These are phyloP conservation scores for Ommatoiulus sabulosus DNA, from an alignment of 2,888 invertebrate species.

Conservation along the genomic window DNA sequence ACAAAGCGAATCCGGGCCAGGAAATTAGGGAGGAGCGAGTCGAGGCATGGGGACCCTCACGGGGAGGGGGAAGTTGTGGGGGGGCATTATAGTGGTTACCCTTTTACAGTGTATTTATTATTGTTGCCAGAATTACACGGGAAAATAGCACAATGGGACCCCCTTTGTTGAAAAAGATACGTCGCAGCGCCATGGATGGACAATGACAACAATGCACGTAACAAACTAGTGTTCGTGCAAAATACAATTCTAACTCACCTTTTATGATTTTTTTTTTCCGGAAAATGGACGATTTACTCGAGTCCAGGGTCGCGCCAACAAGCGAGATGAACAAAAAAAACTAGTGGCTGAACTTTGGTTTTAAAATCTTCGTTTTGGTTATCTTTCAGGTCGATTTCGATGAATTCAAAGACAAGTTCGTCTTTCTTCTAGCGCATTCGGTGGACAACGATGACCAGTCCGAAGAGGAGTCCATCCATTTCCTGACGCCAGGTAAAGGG, in stretches of 20 bases:
- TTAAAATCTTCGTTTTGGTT: neutral
- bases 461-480: conserved; percentile 54
- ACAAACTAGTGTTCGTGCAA: conserved; percentile 30
- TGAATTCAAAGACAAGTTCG: conserved; percentile 63
- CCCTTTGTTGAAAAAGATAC: conserved; percentile 38
- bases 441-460: conserved; percentile 54
- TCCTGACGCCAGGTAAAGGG: conserved; percentile 40
- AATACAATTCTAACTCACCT: neutral
- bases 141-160: conserved; percentile 6
- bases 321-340: neutral
- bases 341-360: neutral
- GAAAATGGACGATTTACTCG: neutral
- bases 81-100: neutral
- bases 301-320: neutral
- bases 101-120: neutral
- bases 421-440: conserved; percentile 61
- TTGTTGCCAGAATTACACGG: conserved; percentile 17
- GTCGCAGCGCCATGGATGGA: neutral
- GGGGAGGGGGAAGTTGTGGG: neutral
- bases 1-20: neutral
- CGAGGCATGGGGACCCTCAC: neutral
- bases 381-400: conserved; percentile 62
- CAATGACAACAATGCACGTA: conserved; percentile 19
- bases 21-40: neutral
- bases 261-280: neutral